A percentile compares a stretch with the other conserved stretches of the same genome.
These are phyloP conservation scores for Cepaea nemoralis DNA, from an alignment of 1,140 invertebrate genomes.

Conservation along the genomic window DNA sequence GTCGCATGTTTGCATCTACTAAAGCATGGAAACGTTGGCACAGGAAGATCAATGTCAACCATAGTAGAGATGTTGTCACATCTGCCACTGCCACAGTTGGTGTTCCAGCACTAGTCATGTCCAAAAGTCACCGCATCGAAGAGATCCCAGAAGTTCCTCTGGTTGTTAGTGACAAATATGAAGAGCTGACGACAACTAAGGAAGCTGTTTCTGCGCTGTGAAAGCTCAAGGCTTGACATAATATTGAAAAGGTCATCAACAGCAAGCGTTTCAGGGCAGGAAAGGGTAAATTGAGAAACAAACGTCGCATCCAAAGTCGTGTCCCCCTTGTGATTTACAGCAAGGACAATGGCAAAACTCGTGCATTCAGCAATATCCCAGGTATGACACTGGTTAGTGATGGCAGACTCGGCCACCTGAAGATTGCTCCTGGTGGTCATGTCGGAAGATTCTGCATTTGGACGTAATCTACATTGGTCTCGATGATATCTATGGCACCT, in stretches of 20 bases:
- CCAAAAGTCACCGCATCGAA: conserved; percentile 95
- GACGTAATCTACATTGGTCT: conserved; percentile 94
- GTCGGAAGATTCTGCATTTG: conserved; percentile 96
- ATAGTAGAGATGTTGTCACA: conserved; percentile 94
- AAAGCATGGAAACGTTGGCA: conserved; percentile 99
- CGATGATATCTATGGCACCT: conserved; percentile 91
- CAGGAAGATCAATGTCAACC: conserved; percentile 94
- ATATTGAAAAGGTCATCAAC: conserved; percentile 87
- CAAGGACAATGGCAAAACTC: conserved; percentile 90
- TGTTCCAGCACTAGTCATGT: conserved; percentile 95
- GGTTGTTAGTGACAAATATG: conserved; percentile 92
- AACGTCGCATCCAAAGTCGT: conserved; percentile 92
- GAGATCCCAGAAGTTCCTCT: conserved; percentile 95
- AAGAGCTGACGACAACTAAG: conserved; percentile 97
- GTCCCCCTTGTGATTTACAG: conserved; percentile 96
- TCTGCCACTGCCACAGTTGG: conserved; percentile 97
- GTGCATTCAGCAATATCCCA: conserved; percentile 98
- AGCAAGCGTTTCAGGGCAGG: conserved; percentile 96
- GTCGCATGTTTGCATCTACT: conserved; percentile 99
- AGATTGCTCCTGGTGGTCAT: conserved; percentile 95
- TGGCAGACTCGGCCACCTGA: conserved; percentile 92
- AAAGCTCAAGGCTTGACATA: conserved; percentile 91
- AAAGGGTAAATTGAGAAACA: conserved; percentile 99
- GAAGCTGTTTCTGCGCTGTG: conserved; percentile 93
- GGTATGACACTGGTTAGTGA: conserved; percentile 93